These are phyloP conservation scores for Apocrypta bakeri DNA, from an alignment of 1,140 invertebrate species.

Conservation along the genomic window DNA sequence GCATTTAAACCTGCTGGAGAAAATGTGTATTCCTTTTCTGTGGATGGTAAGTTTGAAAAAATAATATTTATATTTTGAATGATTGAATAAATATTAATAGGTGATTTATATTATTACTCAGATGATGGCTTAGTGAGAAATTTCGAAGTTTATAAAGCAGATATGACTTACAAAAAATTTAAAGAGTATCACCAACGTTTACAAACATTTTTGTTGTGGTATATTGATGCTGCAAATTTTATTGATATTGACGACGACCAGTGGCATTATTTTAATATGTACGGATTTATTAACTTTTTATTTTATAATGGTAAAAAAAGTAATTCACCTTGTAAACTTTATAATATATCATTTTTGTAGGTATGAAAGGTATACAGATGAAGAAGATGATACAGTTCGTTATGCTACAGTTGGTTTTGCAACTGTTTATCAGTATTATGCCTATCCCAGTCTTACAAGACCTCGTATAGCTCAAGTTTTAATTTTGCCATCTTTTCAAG, in stretches of 20 bases:
- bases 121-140: slow-evolving; percentile 75
- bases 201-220: slow-evolving; percentile 96
- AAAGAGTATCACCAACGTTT: slow-evolving; percentile 86
- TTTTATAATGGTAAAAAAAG: not conserved
- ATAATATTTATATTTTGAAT: slow-evolving; percentile 23
- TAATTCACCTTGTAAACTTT: slow-evolving; percentile 49
- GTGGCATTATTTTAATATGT: slow-evolving; percentile 95
- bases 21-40: slow-evolving; percentile 78
- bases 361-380: slow-evolving; percentile 86
- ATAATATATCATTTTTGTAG: slow-evolving; percentile 75
- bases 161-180: slow-evolving; percentile 83
- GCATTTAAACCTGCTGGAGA: slow-evolving; percentile 84
- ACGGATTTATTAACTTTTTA: slow-evolving; percentile 69
- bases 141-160: slow-evolving; percentile 89
- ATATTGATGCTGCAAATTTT: slow-evolving; percentile 94
- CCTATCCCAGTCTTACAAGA: slow-evolving; percentile 89
- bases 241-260: slow-evolving; percentile 94
- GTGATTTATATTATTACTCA: slow-evolving; percentile 51
- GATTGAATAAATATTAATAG: slow-evolving; percentile 7
- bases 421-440: slow-evolving; percentile 96
- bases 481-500: slow-evolving; percentile 92
- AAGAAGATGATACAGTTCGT: slow-evolving; percentile 76
- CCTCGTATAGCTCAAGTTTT: slow-evolving; percentile 95
- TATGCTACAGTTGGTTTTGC: slow-evolving; percentile 91
- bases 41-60: slow-evolving; percentile 61